Evolutionary conservation across 2,797 vertebrate species (phyloP).

Genomic region (Smutsia temminckii): DNA sequence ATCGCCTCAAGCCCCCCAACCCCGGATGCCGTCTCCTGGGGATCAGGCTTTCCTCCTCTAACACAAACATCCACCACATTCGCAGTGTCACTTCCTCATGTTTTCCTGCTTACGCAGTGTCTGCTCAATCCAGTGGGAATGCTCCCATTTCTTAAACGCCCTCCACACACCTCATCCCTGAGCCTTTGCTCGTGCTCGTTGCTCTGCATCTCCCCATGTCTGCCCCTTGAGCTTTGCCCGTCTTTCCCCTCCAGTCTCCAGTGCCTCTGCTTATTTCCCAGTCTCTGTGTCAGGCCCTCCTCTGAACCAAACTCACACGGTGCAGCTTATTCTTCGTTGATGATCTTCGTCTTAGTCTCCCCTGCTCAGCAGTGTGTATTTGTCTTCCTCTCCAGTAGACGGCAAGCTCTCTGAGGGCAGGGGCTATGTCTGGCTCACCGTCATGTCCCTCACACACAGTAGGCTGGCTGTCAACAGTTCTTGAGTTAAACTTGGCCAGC

Average conservation of each 20-base stretch:
- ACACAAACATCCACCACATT: neutral
- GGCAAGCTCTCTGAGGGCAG: neutral
- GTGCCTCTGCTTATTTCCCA: neutral
- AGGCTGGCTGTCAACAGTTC: neutral
- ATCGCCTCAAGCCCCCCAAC: neutral
- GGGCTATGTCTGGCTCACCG: neutral
- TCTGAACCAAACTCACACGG: neutral
- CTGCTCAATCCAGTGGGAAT: neutral
- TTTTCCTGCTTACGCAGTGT: neutral
- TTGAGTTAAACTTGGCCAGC: neutral
- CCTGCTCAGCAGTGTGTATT: neutral
- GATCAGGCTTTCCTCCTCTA: neutral
- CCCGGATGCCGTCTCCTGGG: neutral
- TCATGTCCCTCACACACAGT: neutral
- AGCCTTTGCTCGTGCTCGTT: neutral
- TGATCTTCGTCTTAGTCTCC: neutral
- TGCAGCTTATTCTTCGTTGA: neutral
- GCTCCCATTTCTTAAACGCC: neutral
- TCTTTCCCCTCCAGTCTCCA: neutral
- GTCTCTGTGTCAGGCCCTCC: fast-evolving
- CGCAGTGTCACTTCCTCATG: neutral
- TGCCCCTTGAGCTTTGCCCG: neutral
- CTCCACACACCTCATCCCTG: too few species aligned
- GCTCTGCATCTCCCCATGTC: neutral
- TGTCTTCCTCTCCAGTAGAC: neutral